These are phyloP conservation scores for Tachypleus tridentatus DNA, from an alignment of 1,140 invertebrate species.

Conservation along the genomic window DNA sequence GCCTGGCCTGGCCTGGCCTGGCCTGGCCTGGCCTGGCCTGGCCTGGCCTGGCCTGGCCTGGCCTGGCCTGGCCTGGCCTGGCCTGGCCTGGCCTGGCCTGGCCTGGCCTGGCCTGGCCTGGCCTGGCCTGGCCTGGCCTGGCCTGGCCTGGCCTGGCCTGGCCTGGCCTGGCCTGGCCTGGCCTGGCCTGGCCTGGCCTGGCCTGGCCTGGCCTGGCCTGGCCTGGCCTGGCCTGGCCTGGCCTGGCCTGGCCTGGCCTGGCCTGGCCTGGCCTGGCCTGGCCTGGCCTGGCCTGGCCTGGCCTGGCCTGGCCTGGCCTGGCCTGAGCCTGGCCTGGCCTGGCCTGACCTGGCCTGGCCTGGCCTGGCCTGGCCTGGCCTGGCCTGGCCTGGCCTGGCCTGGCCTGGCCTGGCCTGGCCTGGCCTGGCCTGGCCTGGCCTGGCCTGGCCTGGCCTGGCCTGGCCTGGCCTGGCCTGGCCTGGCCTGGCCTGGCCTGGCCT, in stretches of 20 bases:
- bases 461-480: constrained; percentile 20
- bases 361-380: constrained; percentile 26
- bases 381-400: constrained; percentile 26
- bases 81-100: constrained; percentile 21
- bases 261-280: constrained; percentile 18
- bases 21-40: constrained; percentile 21
- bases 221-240: constrained; percentile 22
- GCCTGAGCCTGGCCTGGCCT: constrained; percentile 21
- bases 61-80: constrained; percentile 20
- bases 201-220: constrained; percentile 25
- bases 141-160: constrained; percentile 24
- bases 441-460: constrained; percentile 25
- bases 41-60: constrained; percentile 25
- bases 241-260: constrained; percentile 25
- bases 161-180: constrained; percentile 24
- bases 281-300: constrained; percentile 20
- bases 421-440: constrained; percentile 22
- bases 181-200: constrained; percentile 25
- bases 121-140: constrained; percentile 25
- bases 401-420: constrained; percentile 24
- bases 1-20: constrained; percentile 26
- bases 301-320: constrained; percentile 21
- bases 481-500: constrained; percentile 21
- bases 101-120: constrained; percentile 17
- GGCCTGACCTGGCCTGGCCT: constrained; percentile 23